Evolutionary conservation across 2,797 vertebrate species (phyloP).

Genomic region (Lagocephalus sceleratus): DNA sequence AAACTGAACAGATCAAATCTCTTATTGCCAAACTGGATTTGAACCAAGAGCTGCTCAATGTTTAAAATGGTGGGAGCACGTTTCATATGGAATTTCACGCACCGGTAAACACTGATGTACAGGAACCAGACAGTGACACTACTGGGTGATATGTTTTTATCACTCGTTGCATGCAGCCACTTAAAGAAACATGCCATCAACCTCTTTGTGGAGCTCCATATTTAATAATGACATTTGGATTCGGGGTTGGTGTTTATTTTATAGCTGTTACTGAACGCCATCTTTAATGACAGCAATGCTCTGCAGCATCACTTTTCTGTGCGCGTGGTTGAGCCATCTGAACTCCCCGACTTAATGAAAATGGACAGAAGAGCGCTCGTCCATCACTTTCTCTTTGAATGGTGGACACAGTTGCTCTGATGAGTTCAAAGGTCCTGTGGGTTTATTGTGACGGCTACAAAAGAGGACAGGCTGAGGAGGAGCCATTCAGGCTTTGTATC

Average conservation of each 20-base stretch:
- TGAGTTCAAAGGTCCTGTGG: conserved; percentile 27
- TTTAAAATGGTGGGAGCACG: no score
- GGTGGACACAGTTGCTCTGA: conserved; percentile 32
- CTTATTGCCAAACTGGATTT: no score
- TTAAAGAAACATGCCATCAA: conserved; percentile 32
- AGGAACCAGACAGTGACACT: no score
- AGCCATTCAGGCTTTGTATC: conserved; percentile 45
- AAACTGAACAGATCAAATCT: no score
- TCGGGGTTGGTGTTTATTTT: conserved; percentile 49
- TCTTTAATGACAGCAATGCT: conserved; percentile 29
- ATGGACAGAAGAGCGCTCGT: conserved; percentile 21
- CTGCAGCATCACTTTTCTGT: conserved; percentile 24
- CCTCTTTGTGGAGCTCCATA: conserved; percentile 43
- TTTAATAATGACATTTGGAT: conserved; percentile 54
- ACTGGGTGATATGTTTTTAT: no score
- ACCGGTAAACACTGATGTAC: no score
- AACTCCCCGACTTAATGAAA: conserved; percentile 29
- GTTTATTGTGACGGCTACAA: conserved; percentile 46
- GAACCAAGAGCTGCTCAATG: no score
- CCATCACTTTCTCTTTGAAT: conserved; percentile 39
- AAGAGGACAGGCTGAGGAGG: conserved; percentile 12
- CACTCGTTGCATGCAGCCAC: no score
- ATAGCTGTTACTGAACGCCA: conserved; percentile 42
- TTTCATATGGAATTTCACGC: no score
- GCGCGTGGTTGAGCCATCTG: conserved; percentile 9